phyloP scores from a whole-genome alignment of 2,113 vertebrate genomes.

The human (Homo sapiens) region DNA sequence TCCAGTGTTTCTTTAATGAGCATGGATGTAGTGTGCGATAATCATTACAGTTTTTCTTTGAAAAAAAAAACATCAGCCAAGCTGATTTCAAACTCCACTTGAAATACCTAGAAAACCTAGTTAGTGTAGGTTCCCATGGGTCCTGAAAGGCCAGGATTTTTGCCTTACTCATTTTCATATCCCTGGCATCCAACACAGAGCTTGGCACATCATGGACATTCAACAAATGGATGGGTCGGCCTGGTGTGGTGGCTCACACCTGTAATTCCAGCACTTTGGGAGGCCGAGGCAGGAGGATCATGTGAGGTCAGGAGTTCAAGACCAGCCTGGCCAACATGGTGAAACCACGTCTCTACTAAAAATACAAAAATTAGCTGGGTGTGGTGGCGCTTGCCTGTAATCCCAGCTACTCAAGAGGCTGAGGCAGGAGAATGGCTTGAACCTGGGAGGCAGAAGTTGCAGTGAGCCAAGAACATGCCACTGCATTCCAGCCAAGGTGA shows the following conservation, averaged over 20 bases:
- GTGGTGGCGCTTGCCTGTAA: background rate
- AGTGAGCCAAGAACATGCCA: too few species aligned
- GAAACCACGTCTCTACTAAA: background rate
- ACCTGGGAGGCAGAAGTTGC: background rate
- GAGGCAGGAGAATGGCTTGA: background rate
- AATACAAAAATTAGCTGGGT: background rate
- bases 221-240: background rate
- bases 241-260: too few species aligned
- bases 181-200: background rate
- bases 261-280: too few species aligned
- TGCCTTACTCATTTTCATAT: background rate
- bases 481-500: too few species aligned
- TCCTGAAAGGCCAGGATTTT: accelerated
- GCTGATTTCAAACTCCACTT: conserved; percentile 6
- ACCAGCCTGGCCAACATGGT: too few species aligned
- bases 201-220: background rate
- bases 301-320: too few species aligned
- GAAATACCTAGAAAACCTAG: background rate
- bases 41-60: background rate
- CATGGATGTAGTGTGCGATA: background rate
- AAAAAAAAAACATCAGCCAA: background rate
- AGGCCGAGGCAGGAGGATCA: too few species aligned
- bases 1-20: background rate
- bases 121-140: background rate
- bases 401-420: background rate